Conservation (phyloP, 2,113 vertebrate genomes). For the Myiozetetes cayanensis region DNA sequence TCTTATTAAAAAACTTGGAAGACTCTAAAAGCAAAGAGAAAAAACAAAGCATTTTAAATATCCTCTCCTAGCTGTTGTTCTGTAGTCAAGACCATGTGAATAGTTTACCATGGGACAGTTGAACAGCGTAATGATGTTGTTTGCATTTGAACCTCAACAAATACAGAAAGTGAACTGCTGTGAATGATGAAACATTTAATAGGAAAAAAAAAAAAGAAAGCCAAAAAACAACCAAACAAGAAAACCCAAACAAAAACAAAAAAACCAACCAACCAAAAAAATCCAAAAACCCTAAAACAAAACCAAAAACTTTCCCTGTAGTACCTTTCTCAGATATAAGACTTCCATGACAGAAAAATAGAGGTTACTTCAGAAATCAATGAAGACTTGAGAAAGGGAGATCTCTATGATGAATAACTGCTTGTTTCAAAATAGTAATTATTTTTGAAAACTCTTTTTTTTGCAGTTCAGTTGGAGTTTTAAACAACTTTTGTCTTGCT, state of each 20-base stretch:
- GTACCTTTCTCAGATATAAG: neutral
- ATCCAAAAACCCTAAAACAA: neutral
- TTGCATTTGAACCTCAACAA: neutral
- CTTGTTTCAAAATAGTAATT: slow-evolving; percentile 34
- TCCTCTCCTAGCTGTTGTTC: neutral
- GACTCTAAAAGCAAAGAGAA: neutral
- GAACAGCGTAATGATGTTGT: neutral
- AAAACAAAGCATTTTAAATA: neutral
- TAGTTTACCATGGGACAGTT: neutral
- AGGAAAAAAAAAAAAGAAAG: neutral
- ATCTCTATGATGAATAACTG: slow-evolving; percentile 26
- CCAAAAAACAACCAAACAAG: neutral
- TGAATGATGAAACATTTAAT: neutral
- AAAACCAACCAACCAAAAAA: neutral
- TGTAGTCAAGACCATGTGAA: neutral
- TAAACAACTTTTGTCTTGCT: neutral
- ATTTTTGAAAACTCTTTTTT: slow-evolving; percentile 19
- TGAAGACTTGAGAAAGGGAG: neutral
- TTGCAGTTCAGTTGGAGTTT: neutral
- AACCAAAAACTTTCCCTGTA: neutral
- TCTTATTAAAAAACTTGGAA: neutral
- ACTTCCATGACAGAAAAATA: neutral
- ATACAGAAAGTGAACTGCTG: neutral
- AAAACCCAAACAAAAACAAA: neutral
- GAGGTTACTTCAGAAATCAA: neutral